These are phyloP conservation scores for Lasioglossum leucozonium DNA, from an alignment of 2,888 invertebrate species.

Conservation along the genomic window DNA sequence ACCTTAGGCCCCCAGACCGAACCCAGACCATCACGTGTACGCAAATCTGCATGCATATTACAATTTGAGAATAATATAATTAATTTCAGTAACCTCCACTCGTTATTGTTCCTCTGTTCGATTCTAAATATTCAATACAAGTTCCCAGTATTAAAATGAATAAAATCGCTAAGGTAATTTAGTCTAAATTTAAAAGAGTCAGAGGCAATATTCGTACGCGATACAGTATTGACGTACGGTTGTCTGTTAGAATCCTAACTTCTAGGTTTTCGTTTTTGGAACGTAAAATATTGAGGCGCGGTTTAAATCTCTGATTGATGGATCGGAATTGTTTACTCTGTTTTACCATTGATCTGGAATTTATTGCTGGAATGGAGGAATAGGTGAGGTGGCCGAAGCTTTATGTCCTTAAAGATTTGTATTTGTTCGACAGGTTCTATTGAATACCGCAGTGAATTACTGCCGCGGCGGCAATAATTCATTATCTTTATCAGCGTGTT, in stretches of 20 bases:
- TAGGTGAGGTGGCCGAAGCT: not conserved
- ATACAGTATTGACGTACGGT: not conserved
- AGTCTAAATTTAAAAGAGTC: not conserved
- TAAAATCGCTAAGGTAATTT: not conserved
- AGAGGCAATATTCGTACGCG: not conserved
- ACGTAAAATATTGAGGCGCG: not conserved
- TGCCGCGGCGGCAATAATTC: not conserved
- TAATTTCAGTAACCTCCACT: too few relatives aligned
- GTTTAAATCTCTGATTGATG: not conserved
- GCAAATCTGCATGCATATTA: too few relatives aligned
- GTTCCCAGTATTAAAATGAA: too few relatives aligned
- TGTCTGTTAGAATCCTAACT: not conserved
- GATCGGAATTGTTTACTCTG: not conserved
- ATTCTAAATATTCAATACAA: too few relatives aligned
- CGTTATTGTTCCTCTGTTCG: too few relatives aligned
- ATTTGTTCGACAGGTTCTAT: not conserved
- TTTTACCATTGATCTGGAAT: not conserved
- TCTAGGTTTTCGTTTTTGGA: not conserved
- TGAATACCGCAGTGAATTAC: not conserved
- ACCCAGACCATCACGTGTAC: too few relatives aligned
- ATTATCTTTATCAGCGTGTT: not conserved
- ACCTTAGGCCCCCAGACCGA: too few relatives aligned
- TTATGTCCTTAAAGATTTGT: not conserved
- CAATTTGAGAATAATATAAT: too few relatives aligned
- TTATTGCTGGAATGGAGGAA: not conserved